Percentiles rank a stretch among this genome's conserved stretches.
Evolutionary conservation across 1,140 invertebrate species (phyloP).

Genomic region (Carcinoscorpius rotundicauda): DNA sequence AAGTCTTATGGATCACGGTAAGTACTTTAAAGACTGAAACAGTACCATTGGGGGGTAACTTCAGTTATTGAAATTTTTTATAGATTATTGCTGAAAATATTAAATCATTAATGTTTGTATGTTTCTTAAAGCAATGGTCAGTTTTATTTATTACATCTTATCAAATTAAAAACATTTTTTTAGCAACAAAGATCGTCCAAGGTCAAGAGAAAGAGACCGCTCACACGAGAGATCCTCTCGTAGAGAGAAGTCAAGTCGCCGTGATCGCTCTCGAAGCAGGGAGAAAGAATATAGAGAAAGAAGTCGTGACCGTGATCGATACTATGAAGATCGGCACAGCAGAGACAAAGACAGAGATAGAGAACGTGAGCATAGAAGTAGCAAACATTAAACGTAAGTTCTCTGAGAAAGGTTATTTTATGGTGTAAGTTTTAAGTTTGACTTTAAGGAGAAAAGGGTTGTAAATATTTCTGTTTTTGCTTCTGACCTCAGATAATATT

Average conservation of each 20-base stretch:
- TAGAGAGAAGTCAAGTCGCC: constrained; percentile 27
- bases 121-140: too few relatives aligned
- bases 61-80: too few relatives aligned
- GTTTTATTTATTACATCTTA: too few relatives aligned
- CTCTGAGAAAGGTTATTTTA: not conserved
- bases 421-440: too few relatives aligned
- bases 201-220: constrained; percentile 37
- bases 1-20: constrained; percentile 73
- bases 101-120: too few relatives aligned
- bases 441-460: too few relatives aligned
- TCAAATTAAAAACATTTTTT: not conserved
- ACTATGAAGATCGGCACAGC: constrained; percentile 37
- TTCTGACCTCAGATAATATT: too few relatives aligned
- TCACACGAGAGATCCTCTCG: constrained; percentile 25
- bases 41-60: too few relatives aligned
- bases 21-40: not conserved
- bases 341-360: constrained; percentile 27
- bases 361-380: constrained; percentile 19
- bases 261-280: constrained; percentile 36
- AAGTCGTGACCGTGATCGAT: constrained; percentile 52
- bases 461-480: too few relatives aligned
- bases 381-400: constrained; percentile 20
- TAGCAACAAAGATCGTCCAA: constrained; percentile 26
- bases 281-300: constrained; percentile 40
- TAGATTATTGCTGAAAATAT: too few relatives aligned